A percentile compares a stretch with the other conserved stretches of the same genome.
Evolutionary conservation across 2,888 invertebrate genomes (phyloP).

Genomic region (Adelphocoris suturalis): DNA sequence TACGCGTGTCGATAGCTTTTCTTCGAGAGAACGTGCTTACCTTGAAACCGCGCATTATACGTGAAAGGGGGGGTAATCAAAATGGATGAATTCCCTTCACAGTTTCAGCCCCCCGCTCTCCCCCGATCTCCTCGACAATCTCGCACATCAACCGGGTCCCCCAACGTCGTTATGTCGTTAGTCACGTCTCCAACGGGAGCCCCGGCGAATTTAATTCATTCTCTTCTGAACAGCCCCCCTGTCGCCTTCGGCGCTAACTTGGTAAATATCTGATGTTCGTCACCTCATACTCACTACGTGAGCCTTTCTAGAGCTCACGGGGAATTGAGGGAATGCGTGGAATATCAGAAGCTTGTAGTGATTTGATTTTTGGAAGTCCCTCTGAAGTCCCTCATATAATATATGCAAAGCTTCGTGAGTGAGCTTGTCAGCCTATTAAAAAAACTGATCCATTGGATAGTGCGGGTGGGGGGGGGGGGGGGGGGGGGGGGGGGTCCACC

Average conservation of each 20-base stretch:
- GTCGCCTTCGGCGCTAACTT: background rate
- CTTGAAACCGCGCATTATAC: background rate
- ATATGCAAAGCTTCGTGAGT: too few species aligned
- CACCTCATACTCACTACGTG: background rate
- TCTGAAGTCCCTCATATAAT: too few species aligned
- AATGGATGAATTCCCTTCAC: conserved; percentile 1
- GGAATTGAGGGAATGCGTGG: too few species aligned
- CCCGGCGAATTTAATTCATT: background rate
- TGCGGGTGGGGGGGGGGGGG: too few species aligned
- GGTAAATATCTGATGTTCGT: background rate
- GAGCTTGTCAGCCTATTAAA: too few species aligned
- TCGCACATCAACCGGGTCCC: background rate
- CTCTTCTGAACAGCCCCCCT: background rate
- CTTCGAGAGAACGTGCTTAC: background rate
- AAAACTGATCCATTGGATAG: too few species aligned
- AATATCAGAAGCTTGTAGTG: too few species aligned
- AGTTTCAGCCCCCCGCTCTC: background rate
- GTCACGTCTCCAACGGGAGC: background rate
- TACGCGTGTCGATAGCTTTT: background rate
- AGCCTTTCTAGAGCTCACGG: too few species aligned
- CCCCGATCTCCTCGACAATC: background rate
- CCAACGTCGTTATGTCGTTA: conserved; percentile 1
- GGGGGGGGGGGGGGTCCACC: too few species aligned
- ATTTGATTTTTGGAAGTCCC: too few species aligned
- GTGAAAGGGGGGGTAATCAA: background rate